phyloP scores from a whole-genome alignment of 2,888 invertebrate species.

The Elegia similella region DNA sequence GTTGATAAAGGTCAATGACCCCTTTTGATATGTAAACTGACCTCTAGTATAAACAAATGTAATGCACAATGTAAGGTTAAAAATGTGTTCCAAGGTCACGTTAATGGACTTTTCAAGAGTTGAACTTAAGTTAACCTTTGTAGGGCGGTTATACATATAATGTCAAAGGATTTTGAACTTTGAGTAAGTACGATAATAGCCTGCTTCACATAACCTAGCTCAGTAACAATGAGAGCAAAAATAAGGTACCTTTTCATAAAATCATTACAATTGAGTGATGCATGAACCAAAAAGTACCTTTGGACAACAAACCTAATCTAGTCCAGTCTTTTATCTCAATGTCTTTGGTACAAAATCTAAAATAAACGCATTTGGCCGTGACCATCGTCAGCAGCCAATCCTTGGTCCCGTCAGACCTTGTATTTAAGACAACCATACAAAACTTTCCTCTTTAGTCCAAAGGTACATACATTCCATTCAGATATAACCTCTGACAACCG shows the following conservation, averaged over 20 bases:
- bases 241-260: not conserved
- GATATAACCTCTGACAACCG: no score
- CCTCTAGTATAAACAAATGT: no score
- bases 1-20: no score
- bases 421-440: constrained; percentile 12
- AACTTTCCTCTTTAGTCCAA: constrained; percentile 4
- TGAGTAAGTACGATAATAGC: no score
- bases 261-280: not conserved
- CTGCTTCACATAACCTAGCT: not conserved
- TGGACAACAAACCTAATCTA: constrained; percentile 13
- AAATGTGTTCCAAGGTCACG: no score
- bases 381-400: not conserved
- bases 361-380: not conserved
- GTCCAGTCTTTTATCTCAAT: constrained; percentile 14
- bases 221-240: not conserved
- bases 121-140: no score
- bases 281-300: constrained; percentile 8
- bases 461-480: not conserved
- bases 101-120: no score
- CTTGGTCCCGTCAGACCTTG: constrained; percentile 11
- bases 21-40: no score
- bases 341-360: constrained; percentile 12
- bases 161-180: no score
- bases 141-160: no score
- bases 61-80: no score